Conservation (phyloP, 2,113 vertebrate species). For the Periophthalmus modestus region DNA sequence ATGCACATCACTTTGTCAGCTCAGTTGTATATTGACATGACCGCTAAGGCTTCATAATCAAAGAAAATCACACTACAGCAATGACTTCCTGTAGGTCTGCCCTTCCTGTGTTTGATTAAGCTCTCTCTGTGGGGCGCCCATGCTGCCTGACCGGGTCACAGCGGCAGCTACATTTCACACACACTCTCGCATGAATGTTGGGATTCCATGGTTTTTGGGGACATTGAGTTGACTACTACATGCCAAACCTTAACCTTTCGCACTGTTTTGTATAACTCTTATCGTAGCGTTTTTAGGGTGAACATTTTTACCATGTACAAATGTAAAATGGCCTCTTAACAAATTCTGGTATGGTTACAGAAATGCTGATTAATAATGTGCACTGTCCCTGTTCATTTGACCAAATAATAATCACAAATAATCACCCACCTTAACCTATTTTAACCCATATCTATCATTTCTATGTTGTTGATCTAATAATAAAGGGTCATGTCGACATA, state of each 20-base stretch:
- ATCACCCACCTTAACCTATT: too few species aligned
- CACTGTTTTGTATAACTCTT: too few species aligned
- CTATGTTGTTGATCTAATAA: not conserved
- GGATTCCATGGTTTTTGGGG: not conserved
- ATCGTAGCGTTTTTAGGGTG: too few species aligned
- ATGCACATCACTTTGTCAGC: not conserved
- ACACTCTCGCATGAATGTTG: not conserved
- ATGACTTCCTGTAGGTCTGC: slow-evolving; percentile 26
- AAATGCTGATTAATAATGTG: too few species aligned
- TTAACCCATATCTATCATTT: too few species aligned
- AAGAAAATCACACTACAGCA: slow-evolving; percentile 20
- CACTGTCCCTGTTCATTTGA: too few species aligned
- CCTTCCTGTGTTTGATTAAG: slow-evolving; percentile 61
- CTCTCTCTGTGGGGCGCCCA: slow-evolving; percentile 46
- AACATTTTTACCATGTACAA: too few species aligned
- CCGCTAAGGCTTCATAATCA: not conserved
- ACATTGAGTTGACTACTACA: not conserved
- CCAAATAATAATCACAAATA: too few species aligned
- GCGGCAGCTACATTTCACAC: slow-evolving; percentile 17
- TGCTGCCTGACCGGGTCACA: slow-evolving; percentile 53
- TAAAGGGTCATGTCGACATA: not conserved
- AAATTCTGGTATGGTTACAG: too few species aligned
- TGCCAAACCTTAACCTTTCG: too few species aligned
- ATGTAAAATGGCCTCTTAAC: too few species aligned
- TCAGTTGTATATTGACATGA: slow-evolving; percentile 2